phyloP scores from a whole-genome alignment of 1,140 invertebrate species.

The Cydia strobilella region DNA sequence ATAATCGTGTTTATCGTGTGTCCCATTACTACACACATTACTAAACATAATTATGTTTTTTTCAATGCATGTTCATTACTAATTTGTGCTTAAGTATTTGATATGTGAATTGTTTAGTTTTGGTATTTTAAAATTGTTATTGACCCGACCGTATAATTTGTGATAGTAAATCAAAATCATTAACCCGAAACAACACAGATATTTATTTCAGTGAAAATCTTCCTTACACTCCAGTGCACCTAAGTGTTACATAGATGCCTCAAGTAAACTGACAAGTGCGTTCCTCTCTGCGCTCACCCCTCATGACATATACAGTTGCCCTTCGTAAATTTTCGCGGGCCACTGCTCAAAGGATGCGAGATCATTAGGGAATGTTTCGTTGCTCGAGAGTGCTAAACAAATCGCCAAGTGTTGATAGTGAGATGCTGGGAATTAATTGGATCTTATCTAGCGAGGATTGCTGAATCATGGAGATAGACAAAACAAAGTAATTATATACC shows the following conservation, averaged over 20 bases:
- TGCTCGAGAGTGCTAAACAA: neutral
- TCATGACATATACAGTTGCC: neutral
- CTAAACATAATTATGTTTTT: no score
- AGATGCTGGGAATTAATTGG: conserved; percentile 19
- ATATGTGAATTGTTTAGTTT: no score
- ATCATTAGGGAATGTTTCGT: conserved; percentile 46
- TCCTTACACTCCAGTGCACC: neutral
- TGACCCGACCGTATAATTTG: no score
- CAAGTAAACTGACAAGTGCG: neutral
- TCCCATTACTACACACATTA: no score
- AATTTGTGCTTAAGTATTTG: no score
- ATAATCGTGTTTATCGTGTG: no score
- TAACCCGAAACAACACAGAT: neutral
- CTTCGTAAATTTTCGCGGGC: conserved; percentile 49
- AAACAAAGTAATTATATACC: no score
- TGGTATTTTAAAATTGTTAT: no score
- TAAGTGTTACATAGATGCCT: neutral
- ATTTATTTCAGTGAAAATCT: neutral
- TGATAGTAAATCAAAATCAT: neutral
- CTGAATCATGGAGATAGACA: neutral
- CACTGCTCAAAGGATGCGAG: conserved; percentile 52
- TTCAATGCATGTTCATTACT: no score
- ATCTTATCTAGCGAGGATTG: neutral
- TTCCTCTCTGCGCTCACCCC: neutral
- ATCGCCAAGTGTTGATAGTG: conserved; percentile 22